Base-by-base conservation (phyloP, 1,140 invertebrate species). In the Goniozus legneri region DNA sequence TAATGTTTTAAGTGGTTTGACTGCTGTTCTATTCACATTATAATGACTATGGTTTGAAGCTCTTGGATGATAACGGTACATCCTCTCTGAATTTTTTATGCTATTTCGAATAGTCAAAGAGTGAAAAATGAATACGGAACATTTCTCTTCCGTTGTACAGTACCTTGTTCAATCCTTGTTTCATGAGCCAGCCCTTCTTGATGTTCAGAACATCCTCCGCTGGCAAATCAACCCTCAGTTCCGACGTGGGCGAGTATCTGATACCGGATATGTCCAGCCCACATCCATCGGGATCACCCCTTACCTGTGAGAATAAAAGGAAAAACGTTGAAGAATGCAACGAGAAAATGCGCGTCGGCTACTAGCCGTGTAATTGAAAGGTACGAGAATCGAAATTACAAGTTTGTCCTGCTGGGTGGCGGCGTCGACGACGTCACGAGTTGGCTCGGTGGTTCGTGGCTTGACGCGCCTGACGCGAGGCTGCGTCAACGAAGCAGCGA, bases 151-250 rank as follows among this genome's bases (percentile, higher is more conserved):
- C n/a, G n/a, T n/a, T n/a, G n/a, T n/a, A n/a, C n/a, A n/a, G 54
- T 34, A 81, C 80, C 68, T 80, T 82, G 33, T 84, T 85, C 19
- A 80, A 71, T 15, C 82, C 83, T 67, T 89, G 85, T 55, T 91
- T 85, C 79, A 94, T 88, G 2, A 96, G 79, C 92, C 92, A 97
- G 8, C 93, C 93, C 71, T 95, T 93, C 71, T 94, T 92, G 44
- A 87, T 85, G 63, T 92, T 89, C 12, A 92, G 76, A 27, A 92
- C 76, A 65, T 91, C 86, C 74, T 92, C 87, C 1, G 86, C 83
- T 8, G 86, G 84, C 38, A 88, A 67, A 64, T 87, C 84, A 14
- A 87, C 82, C 52, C 85, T 66, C n/a, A 86, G 75, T 45, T 85
- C 82, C 24, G 83, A 82, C 13, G 78, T 82, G 6, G 77, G 76